Evolutionary conservation across 2,113 vertebrate species (phyloP), one percentile per base, ranked within the genome.

Genomic region (Ailuropoda melanoleuca): DNA sequence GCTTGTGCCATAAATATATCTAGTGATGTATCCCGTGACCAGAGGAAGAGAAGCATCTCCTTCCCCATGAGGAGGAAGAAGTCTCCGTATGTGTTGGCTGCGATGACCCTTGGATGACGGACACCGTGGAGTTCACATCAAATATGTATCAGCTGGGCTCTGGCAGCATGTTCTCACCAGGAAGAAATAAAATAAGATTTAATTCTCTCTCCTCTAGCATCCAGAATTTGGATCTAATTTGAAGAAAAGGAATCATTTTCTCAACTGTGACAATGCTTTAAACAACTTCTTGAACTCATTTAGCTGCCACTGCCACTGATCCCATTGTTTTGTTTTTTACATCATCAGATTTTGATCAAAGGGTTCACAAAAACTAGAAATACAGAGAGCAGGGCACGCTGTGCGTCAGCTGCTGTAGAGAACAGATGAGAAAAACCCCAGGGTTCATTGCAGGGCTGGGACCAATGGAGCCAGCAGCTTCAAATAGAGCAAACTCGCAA

Each of bases 281-380:
- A 95, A 55, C 14, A 98, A 87, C 95, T 98, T 98, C 96, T 92
- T 98, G 92, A 98, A 60, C 56, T 95, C 90, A 60, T 98, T 98
- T 95, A 98, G 55, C 95, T 98, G 92, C 93, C 92, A 92, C 87
- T 94, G 92, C 68, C 94, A 85, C 77, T n/a, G 93, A 90, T 97
- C 64, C 94, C 95, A 78, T 96, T 98, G 96, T 97, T 17, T 29
- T 60, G 58, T 94, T 97, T 97, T 97, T 95, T 85, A 96, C 68
- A 97, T 77, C 94, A 98, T 95, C 78, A 85, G n/a, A 94, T 92
- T 97, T 96, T 97, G 86, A 97, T 98, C 94, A 98, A 97, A 97
- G 80, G 1, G 78, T 48, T 92, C 92, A 74, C 94, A 97, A 95
- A 98, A 98, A 98, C 94, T 78, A 98, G 84, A 92, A 94, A 98